Conservation (phyloP, 1,140 invertebrate genomes). For the Drosophila navojoa region DNA sequence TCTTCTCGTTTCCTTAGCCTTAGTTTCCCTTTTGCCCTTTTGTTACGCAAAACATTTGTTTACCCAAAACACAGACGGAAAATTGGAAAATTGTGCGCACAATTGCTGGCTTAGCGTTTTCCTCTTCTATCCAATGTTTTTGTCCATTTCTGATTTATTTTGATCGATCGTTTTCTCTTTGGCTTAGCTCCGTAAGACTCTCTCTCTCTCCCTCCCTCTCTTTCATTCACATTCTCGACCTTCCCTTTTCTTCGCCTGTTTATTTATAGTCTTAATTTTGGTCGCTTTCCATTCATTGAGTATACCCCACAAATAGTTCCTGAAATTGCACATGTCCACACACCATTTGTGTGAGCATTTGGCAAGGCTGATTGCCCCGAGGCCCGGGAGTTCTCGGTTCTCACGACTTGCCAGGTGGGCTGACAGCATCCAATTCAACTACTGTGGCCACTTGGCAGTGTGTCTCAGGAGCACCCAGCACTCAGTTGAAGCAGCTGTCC, state of each 20-base stretch:
- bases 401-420: slow-evolving; percentile 45
- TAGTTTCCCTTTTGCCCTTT: slow-evolving; percentile 58
- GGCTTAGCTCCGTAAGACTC: slow-evolving; percentile 41
- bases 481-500: too few species aligned
- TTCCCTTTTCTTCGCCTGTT: slow-evolving; percentile 48
- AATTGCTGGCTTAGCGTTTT: slow-evolving; percentile 69
- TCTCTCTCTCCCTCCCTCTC: background rate
- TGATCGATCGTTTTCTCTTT: slow-evolving; percentile 71
- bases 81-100: slow-evolving; percentile 79
- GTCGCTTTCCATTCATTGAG: slow-evolving; percentile 60
- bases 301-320: slow-evolving; percentile 78
- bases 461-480: background rate
- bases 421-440: slow-evolving; percentile 18
- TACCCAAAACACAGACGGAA: slow-evolving; percentile 67
- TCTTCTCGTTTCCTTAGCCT: slow-evolving; percentile 42
- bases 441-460: slow-evolving; percentile 39
- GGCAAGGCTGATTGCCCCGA: slow-evolving; percentile 20
- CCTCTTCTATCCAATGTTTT: slow-evolving; percentile 52
- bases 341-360: slow-evolving; percentile 40
- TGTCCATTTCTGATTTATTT: slow-evolving; percentile 74
- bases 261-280: slow-evolving; percentile 73
- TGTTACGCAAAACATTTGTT: slow-evolving; percentile 81
- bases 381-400: slow-evolving; percentile 7
- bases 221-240: slow-evolving; percentile 1
- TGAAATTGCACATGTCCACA: slow-evolving; percentile 76